These are phyloP conservation scores for Megaptera novaeangliae DNA, from an alignment of 2,113 vertebrate genomes.

Conservation along the genomic window DNA sequence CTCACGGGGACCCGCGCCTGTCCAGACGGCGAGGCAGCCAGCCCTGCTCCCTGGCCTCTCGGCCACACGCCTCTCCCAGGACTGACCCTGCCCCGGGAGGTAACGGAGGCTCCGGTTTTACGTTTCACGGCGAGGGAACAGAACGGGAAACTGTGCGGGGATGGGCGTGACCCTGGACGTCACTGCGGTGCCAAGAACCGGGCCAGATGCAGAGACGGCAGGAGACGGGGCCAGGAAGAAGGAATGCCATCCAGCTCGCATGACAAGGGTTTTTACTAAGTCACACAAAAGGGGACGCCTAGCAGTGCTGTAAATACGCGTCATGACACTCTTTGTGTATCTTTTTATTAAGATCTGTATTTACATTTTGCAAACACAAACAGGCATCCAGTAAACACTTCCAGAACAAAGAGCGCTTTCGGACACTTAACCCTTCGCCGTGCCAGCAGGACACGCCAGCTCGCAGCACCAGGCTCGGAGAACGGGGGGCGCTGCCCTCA, in stretches of 20 bases:
- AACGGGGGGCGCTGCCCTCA: too few species aligned
- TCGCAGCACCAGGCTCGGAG: not conserved
- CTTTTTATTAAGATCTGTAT: constrained; percentile 62
- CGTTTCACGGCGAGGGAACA: not conserved
- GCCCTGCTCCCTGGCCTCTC: not conserved
- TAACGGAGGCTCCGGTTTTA: not conserved
- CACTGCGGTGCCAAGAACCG: rapidly evolving
- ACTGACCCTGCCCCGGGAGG: not conserved
- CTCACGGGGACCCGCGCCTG: too few species aligned
- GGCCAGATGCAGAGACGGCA: not conserved
- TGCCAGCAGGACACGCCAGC: constrained; percentile 30
- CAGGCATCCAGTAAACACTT: constrained; percentile 40
- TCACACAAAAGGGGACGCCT: not conserved
- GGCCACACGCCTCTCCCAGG: not conserved
- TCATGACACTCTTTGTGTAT: not conserved
- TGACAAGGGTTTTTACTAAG: not conserved
- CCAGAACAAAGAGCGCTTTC: constrained; percentile 18
- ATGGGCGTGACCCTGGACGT: rapidly evolving
- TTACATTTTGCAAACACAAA: constrained; percentile 45
- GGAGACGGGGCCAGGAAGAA: too few species aligned
- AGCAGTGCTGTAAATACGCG: rapidly evolving
- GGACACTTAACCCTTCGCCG: constrained; percentile 52
- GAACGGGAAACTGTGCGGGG: not conserved
- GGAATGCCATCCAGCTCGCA: rapidly evolving
- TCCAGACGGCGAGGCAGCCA: not conserved